phyloP scores from a whole-genome alignment of 2,888 invertebrate genomes.

The Urechis unicinctus region DNA sequence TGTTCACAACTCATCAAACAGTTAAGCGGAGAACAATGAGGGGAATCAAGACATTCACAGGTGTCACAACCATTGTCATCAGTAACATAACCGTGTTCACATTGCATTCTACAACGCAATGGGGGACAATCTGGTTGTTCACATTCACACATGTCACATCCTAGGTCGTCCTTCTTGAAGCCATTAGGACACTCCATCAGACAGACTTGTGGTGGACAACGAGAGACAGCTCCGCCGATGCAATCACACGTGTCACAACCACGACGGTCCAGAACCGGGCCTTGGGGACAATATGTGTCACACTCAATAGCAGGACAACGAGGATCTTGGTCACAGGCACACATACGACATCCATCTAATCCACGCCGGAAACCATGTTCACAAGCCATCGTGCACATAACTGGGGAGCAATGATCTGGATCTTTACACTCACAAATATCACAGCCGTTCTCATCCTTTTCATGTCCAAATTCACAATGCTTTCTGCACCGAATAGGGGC shows the following conservation, averaged over 20 bases:
- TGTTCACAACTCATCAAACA: slow-evolving; percentile 5
- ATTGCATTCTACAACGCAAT: neutral
- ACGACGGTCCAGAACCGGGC: too few species aligned
- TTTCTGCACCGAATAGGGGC: neutral
- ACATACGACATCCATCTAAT: neutral
- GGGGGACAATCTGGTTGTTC: neutral
- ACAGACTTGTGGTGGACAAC: too few species aligned
- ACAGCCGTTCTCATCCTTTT: slow-evolving; percentile 6
- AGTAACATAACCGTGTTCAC: slow-evolving; percentile 3
- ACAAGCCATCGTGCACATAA: too few species aligned
- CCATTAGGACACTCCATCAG: slow-evolving; percentile 2
- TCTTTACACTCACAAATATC: slow-evolving; percentile 5
- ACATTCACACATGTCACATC: slow-evolving; percentile 7
- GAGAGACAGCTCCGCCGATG: too few species aligned
- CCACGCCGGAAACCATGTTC: too few species aligned
- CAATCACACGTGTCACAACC: too few species aligned
- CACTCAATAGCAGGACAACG: too few species aligned
- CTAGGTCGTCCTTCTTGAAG: slow-evolving; percentile 4
- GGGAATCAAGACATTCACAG: neutral
- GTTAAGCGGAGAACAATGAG: neutral
- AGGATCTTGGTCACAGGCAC: too few species aligned
- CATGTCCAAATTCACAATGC: slow-evolving; percentile 1
- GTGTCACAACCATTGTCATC: slow-evolving; percentile 3
- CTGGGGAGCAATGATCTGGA: too few species aligned
- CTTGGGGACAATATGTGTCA: too few species aligned